Conservation (phyloP, 2,888 invertebrate species). For the Bombyx huttoni region DNA sequence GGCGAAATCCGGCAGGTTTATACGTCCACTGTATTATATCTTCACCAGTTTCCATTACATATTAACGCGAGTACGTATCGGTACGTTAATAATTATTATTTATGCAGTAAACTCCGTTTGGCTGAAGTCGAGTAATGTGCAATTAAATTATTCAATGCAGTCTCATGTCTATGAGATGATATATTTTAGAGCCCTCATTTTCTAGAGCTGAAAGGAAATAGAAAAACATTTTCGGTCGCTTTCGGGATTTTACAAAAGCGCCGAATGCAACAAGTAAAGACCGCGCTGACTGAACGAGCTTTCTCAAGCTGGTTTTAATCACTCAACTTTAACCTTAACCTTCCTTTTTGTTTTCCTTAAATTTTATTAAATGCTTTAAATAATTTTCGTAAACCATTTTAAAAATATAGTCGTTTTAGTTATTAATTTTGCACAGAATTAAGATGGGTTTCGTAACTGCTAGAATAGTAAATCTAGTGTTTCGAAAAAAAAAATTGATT, state of each 20-base stretch:
- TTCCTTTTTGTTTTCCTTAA: neutral
- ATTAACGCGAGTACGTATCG: too few relatives aligned
- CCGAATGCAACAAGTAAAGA: conserved; percentile 46
- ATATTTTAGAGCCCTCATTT: neutral
- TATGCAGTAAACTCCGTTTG: neutral
- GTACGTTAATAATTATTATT: too few relatives aligned
- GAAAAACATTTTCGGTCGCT: neutral
- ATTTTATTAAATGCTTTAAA: neutral
- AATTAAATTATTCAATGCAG: conserved; percentile 2
- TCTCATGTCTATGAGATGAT: neutral
- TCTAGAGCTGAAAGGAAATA: neutral
- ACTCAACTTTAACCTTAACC: neutral
- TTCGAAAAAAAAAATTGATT: neutral
- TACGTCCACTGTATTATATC: too few relatives aligned
- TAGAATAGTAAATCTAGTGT: neutral
- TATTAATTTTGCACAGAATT: too few relatives aligned
- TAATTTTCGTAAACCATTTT: neutral
- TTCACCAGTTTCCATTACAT: too few relatives aligned
- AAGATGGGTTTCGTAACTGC: too few relatives aligned
- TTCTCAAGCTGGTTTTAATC: conserved; percentile 20
- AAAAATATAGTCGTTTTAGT: neutral
- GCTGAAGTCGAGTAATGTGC: neutral
- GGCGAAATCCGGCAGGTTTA: too few relatives aligned
- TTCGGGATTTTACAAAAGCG: conserved; percentile 14
- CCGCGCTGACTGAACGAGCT: conserved; percentile 10